Conservation (phyloP, 1,140 invertebrate species). For the Gryon sp. region DNA sequence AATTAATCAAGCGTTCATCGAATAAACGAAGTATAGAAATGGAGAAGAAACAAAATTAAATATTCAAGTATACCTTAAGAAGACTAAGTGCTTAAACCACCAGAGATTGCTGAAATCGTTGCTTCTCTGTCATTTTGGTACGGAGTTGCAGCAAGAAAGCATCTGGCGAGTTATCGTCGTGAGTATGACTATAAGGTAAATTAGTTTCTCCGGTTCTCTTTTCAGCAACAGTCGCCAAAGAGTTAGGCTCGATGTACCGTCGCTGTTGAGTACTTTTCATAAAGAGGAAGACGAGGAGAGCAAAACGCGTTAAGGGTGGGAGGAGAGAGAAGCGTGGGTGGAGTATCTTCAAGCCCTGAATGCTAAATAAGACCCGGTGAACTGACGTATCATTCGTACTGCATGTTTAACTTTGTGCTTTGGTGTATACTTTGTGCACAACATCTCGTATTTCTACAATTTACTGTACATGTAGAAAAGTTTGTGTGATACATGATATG, state of each 20-base stretch:
- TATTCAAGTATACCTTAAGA: conserved; percentile 12
- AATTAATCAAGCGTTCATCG: conserved; percentile 33
- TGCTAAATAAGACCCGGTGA: conserved; percentile 51
- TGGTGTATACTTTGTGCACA: conserved; percentile 43
- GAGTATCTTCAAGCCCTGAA: conserved; percentile 40
- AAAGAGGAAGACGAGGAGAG: conserved; percentile 24
- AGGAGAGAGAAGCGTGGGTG: too few relatives aligned
- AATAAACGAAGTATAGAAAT: too few relatives aligned
- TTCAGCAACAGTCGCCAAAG: conserved; percentile 54
- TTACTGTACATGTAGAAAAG: conserved; percentile 39
- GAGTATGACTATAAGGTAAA: conserved; percentile 47
- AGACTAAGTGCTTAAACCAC: conserved; percentile 25
- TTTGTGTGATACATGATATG: too few relatives aligned
- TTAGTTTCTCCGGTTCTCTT: conserved; percentile 32
- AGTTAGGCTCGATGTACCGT: conserved; percentile 52
- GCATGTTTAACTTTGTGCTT: conserved; percentile 57
- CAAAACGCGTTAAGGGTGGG: conserved; percentile 3
- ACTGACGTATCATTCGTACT: conserved; percentile 53
- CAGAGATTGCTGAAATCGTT: conserved; percentile 39
- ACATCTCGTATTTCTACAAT: conserved; percentile 48
- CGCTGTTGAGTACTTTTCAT: conserved; percentile 49
- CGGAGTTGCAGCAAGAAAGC: conserved; percentile 51
- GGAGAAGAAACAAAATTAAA: conserved; percentile 29
- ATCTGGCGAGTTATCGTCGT: conserved; percentile 42
- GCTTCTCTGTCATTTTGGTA: conserved; percentile 44